These are phyloP conservation scores for Zaprionus ghesquierei DNA, from an alignment of 1,140 invertebrate species.

Conservation along the genomic window DNA sequence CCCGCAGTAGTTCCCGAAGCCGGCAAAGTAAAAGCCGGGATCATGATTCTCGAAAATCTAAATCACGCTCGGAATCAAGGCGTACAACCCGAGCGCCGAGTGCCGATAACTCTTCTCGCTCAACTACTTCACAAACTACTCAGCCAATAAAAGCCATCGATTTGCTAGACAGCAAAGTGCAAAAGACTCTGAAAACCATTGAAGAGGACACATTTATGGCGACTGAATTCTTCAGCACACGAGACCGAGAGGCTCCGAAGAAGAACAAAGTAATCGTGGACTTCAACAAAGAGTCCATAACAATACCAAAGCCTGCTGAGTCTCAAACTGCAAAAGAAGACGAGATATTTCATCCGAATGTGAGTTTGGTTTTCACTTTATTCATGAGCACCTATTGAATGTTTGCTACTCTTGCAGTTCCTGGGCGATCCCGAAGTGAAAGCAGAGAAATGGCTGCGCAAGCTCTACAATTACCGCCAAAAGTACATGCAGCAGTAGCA, in stretches of 20 bases:
- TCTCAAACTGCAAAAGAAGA: conserved; percentile 50
- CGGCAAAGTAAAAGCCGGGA: conserved; percentile 68
- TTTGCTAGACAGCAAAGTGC: conserved; percentile 63
- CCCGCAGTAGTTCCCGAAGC: conserved; percentile 59
- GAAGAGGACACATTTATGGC: conserved; percentile 74
- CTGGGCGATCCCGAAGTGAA: conserved; percentile 66
- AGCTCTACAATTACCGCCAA: conserved; percentile 74
- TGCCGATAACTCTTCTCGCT: conserved; percentile 52
- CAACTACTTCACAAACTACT: conserved; percentile 11
- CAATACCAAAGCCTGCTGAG: conserved; percentile 43
- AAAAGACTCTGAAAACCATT: conserved; percentile 69
- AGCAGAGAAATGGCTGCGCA: conserved; percentile 76
- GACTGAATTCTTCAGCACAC: conserved; percentile 59
- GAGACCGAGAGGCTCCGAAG: conserved; percentile 52
- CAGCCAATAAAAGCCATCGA: conserved; percentile 55
- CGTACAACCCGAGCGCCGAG: conserved; percentile 59
- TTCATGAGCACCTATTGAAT: background rate
- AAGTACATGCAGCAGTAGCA: conserved; percentile 69
- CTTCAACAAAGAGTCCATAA: conserved; percentile 67
- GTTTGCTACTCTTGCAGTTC: conserved; percentile 54
- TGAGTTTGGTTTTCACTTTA: conserved; percentile 29
- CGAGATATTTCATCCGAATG: conserved; percentile 64
- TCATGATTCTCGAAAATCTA: conserved; percentile 47
- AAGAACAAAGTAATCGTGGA: conserved; percentile 75
- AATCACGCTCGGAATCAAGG: conserved; percentile 56